Evolutionary conservation across 2,797 vertebrate species (phyloP).

Genomic region (Kryptolebias ocellatus): DNA sequence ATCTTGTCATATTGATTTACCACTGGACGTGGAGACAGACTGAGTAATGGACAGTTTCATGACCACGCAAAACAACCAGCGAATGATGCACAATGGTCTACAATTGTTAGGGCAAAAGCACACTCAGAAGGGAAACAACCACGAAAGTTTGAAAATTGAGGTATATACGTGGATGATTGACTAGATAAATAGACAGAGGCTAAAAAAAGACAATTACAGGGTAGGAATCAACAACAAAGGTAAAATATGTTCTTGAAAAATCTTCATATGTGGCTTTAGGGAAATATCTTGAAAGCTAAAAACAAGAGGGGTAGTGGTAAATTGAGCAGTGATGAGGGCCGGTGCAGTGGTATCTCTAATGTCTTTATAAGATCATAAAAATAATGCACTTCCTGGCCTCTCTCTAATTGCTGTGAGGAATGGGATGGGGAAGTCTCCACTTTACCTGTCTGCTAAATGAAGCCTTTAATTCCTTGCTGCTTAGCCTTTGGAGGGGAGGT

Average conservation of each 20-base stretch:
- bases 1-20: slow-evolving; percentile 72
- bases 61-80: slow-evolving; percentile 45
- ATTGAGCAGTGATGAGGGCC: slow-evolving; percentile 26
- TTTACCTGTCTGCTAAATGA: slow-evolving; percentile 58
- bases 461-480: slow-evolving; percentile 49
- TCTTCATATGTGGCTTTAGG: slow-evolving; percentile 31
- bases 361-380: slow-evolving; percentile 73
- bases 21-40: slow-evolving; percentile 50
- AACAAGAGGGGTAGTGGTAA: slow-evolving; percentile 38
- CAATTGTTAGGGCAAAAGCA: slow-evolving; percentile 13
- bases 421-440: slow-evolving; percentile 25
- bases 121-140: slow-evolving; percentile 13
- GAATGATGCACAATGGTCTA: slow-evolving; percentile 56
- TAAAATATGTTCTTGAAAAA: slow-evolving; percentile 7
- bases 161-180: slow-evolving; percentile 28
- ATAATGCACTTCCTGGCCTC: slow-evolving; percentile 60
- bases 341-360: slow-evolving; percentile 52
- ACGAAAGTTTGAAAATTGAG: slow-evolving; percentile 49
- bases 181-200: slow-evolving; percentile 25
- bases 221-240: slow-evolving; percentile 3
- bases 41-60: slow-evolving; percentile 72
- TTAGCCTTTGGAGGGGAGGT: slow-evolving; percentile 28
- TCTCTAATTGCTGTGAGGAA: slow-evolving; percentile 64
- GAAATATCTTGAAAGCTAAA: slow-evolving; percentile 29
- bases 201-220: slow-evolving; percentile 8